Conservation (phyloP, 2,888 invertebrate species). For the Coenonympha glycerion region DNA sequence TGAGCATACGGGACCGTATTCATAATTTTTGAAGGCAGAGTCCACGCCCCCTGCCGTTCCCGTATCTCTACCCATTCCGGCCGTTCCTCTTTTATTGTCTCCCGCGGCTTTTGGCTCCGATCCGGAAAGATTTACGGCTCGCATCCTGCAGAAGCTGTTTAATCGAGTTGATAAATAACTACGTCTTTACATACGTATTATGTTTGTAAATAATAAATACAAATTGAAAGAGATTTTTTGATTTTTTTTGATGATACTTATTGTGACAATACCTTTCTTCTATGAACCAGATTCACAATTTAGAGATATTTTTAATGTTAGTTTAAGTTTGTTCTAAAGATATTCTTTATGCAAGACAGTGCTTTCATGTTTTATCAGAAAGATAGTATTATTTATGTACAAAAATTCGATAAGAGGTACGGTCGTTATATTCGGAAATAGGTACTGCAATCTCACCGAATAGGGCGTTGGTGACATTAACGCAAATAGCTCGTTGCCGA, state of each 20-base stretch:
- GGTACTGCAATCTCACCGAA: conserved; percentile 4
- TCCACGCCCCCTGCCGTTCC: conserved; percentile 23
- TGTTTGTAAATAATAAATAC: neutral
- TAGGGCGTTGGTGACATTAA: conserved; percentile 21
- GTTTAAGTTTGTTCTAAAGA: too few relatives aligned
- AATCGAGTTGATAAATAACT: conserved; percentile 17
- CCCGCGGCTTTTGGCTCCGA: conserved; percentile 24
- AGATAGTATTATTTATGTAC: neutral
- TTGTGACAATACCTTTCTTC: neutral
- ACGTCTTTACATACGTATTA: conserved; percentile 3
- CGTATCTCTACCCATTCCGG: conserved; percentile 4
- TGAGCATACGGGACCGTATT: conserved; percentile 1
- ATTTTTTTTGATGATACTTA: neutral
- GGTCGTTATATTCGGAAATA: neutral
- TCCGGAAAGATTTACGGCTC: conserved; percentile 25
- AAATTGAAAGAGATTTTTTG: neutral
- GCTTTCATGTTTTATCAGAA: too few relatives aligned
- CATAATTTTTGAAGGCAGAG: conserved; percentile 8
- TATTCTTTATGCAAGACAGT: too few relatives aligned
- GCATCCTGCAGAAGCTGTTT: conserved; percentile 17
- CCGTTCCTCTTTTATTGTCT: conserved; percentile 25
- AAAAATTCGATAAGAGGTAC: neutral
- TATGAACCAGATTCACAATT: too few relatives aligned
- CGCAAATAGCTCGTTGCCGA: conserved; percentile 20
- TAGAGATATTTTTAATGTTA: too few relatives aligned